Base-by-base conservation (phyloP, 2,888 invertebrate genomes). In the Anarsia innoxiella region DNA sequence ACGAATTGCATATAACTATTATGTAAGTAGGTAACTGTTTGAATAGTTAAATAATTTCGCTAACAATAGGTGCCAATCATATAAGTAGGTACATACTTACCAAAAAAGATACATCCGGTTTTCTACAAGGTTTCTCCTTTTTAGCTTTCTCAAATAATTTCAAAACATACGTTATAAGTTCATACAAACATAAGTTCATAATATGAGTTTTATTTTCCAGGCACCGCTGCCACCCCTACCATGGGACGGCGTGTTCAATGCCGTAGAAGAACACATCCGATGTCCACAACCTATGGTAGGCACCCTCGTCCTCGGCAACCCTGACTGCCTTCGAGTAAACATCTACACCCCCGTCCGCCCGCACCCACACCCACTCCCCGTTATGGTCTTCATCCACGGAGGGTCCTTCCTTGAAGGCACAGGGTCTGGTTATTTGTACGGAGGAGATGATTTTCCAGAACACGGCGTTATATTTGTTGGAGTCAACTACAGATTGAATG, bases 301-400 rank as follows among this genome's bases (percentile, higher is more conserved):
- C 12, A 50, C 69, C 16, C 33, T 74, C 12, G 46, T 71, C 2
- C 38, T 68, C 1, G 82, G 82, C 2, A 60, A 71, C 23, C 59
- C 68, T 2, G 63, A 84, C 62, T 84, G 84, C 44, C 53, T 84
- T 12, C 77, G 75, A 23, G 60, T 84, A 1, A 74, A 82, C 48
- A 53, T 84, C 28, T 78, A 78, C 51, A 54, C 72, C 0, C 84
- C 84, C 1, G 49, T 56, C 1, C 43, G 49, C 1, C 29, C 29
- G 1, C 40, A 56, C 23, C 61, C 68, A 0, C 56, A 59, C 10
- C 39, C 44, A 16, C 59, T 87, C 1, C 88, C 89, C 0, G 89
- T 90, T 0, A 88, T 90, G 88, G 87, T 89, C 2, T 90, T 85
- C 72, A 77, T 90, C 11, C 90, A 90, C 48, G 89, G 89, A 2